phyloP scores from a whole-genome alignment of 2,113 vertebrate genomes.

The Percina caprodes region DNA sequence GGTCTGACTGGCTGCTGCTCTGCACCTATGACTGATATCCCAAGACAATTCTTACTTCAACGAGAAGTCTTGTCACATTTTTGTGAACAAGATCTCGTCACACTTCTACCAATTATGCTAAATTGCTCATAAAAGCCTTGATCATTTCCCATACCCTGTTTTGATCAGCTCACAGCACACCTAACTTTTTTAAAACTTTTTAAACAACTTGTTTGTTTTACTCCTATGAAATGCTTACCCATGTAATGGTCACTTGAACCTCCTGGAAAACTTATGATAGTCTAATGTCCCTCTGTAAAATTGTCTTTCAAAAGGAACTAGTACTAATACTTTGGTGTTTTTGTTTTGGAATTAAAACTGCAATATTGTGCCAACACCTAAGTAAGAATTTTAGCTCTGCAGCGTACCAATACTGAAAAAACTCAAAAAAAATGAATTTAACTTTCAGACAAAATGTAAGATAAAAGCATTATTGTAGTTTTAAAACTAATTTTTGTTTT shows the following conservation, averaged over 20 bases:
- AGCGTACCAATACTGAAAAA: not conserved
- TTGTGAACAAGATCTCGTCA: too few relatives aligned
- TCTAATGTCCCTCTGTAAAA: not conserved
- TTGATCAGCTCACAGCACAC: not conserved
- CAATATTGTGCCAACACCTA: not conserved
- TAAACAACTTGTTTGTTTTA: constrained; percentile 42
- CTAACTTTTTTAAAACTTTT: constrained; percentile 12
- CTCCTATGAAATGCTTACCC: constrained; percentile 31
- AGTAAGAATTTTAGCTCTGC: not conserved
- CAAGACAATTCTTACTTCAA: too few relatives aligned
- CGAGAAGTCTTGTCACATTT: too few relatives aligned
- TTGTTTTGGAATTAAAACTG: not conserved
- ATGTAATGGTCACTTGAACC: constrained; percentile 28
- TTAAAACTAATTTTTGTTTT: not conserved
- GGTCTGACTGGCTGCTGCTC: too few relatives aligned
- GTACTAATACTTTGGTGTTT: not conserved
- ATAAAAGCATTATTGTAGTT: not conserved
- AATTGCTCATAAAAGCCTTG: constrained; percentile 21
- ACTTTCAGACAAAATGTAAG: not conserved
- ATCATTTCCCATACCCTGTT: not conserved
- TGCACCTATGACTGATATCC: too few relatives aligned
- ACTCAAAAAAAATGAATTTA: not conserved
- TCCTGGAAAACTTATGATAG: constrained; percentile 48
- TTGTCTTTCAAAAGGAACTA: not conserved
- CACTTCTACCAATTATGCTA: not conserved